These are phyloP conservation scores for Drosophila navojoa DNA, from an alignment of 1,140 invertebrate genomes.

Conservation along the genomic window DNA sequence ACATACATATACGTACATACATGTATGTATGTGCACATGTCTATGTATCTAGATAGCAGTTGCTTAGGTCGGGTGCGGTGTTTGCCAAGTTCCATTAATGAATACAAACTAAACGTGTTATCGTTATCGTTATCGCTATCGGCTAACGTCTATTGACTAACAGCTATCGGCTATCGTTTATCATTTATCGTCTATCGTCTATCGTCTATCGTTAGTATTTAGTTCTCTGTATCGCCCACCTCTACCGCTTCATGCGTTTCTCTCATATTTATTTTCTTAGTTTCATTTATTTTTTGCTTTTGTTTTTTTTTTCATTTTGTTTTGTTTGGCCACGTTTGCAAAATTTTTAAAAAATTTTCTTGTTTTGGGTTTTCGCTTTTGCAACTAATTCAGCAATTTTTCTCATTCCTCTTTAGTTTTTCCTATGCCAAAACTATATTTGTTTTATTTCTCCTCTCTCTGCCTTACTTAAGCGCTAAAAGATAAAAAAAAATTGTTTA, in stretches of 20 bases:
- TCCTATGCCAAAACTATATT: constrained; percentile 46
- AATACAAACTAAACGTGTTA: constrained; percentile 38
- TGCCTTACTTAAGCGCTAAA: constrained; percentile 25
- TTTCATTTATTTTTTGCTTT: constrained; percentile 11
- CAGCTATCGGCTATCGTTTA: constrained; percentile 6
- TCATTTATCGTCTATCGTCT: not conserved
- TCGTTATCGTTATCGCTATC: constrained; percentile 21
- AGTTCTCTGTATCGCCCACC: constrained; percentile 20
- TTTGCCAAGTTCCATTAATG: constrained; percentile 48
- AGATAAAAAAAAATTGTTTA: constrained; percentile 19
- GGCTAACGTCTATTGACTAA: constrained; percentile 8
- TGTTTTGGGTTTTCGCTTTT: constrained; percentile 53
- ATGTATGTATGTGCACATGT: constrained; percentile 19
- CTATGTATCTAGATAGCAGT: constrained; percentile 48
- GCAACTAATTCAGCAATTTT: constrained; percentile 80
- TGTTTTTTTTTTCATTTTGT: not conserved
- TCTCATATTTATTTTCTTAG: not conserved
- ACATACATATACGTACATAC: constrained; percentile 32
- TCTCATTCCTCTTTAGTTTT: constrained; percentile 16
- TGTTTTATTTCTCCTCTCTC: constrained; percentile 1
- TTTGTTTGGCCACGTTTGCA: constrained; percentile 53
- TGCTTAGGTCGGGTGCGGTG: constrained; percentile 55
- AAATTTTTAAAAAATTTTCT: constrained; percentile 62
- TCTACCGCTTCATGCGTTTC: not conserved
- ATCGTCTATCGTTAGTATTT: constrained; percentile 13